Evolutionary conservation across 2,797 vertebrate genomes (phyloP).

Genomic region (Peromyscus attwateri): DNA sequence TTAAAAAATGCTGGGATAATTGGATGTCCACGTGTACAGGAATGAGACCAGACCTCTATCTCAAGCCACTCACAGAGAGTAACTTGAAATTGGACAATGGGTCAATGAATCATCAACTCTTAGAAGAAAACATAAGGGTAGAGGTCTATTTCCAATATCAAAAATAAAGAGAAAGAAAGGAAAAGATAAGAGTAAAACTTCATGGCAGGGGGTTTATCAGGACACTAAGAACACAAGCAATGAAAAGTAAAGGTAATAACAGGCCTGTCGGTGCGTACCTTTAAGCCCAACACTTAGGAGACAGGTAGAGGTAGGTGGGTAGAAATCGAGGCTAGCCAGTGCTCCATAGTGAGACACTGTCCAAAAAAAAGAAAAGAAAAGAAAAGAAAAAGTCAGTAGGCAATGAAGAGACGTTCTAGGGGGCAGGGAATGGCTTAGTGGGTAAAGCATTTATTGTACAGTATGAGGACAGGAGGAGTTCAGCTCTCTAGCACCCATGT

Average conservation of each 20-base stretch:
- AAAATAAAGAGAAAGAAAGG: background rate
- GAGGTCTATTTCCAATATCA: background rate
- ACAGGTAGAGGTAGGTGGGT: too few species aligned
- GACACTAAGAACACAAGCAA: background rate
- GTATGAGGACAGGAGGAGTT: background rate
- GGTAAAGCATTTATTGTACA: background rate
- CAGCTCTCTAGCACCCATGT: background rate
- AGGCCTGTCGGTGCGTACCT: background rate
- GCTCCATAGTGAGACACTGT: background rate
- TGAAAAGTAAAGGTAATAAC: too few species aligned
- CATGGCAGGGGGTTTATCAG: background rate
- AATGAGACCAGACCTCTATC: background rate
- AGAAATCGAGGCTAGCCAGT: background rate
- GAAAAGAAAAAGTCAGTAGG: background rate
- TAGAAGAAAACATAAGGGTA: background rate
- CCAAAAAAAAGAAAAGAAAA: background rate
- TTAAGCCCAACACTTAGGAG: background rate
- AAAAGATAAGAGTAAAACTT: background rate
- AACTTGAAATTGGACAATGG: background rate
- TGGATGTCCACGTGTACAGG: background rate
- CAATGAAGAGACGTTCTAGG: background rate
- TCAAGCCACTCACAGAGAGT: background rate
- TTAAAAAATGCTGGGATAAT: background rate
- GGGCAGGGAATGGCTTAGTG: background rate
- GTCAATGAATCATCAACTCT: background rate